phyloP scores from a whole-genome alignment of 2,888 invertebrate species.

The Phyllotreta striolata region DNA sequence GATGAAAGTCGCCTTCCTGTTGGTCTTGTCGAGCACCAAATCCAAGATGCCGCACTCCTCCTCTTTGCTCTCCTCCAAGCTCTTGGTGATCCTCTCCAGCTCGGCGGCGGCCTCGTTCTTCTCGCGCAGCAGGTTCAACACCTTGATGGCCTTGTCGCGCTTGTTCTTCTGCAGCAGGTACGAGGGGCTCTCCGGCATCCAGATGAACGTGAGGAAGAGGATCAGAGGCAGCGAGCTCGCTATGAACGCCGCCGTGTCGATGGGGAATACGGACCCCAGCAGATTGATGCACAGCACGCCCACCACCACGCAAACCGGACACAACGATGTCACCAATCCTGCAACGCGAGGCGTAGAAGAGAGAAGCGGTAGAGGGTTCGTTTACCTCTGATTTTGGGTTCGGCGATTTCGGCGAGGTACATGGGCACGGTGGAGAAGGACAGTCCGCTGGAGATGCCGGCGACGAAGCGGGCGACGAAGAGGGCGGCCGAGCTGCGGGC shows the following conservation, averaged over 20 bases:
- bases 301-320: slow-evolving; percentile 65
- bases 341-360: neutral
- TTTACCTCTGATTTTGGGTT: slow-evolving; percentile 65
- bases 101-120: slow-evolving; percentile 62
- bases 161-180: slow-evolving; percentile 59
- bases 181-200: slow-evolving; percentile 70
- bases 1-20: slow-evolving; percentile 71
- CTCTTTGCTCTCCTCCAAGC: slow-evolving; percentile 41
- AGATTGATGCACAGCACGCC: slow-evolving; percentile 65
- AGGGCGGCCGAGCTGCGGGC: slow-evolving; percentile 66
- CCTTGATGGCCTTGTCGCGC: slow-evolving; percentile 61
- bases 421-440: slow-evolving; percentile 63
- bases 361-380: slow-evolving; percentile 21
- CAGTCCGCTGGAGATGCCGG: slow-evolving; percentile 66
- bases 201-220: slow-evolving; percentile 61
- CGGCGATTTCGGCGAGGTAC: slow-evolving; percentile 69
- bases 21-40: slow-evolving; percentile 65
- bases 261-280: slow-evolving; percentile 62
- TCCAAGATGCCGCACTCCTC: slow-evolving; percentile 25
- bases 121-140: slow-evolving; percentile 63
- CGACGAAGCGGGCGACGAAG: slow-evolving; percentile 66
- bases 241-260: slow-evolving; percentile 63
- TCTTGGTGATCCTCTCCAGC: slow-evolving; percentile 49
- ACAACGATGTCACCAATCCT: slow-evolving; percentile 63
- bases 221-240: slow-evolving; percentile 61